phyloP scores from a whole-genome alignment of 2,113 vertebrate genomes.

The Ceyx cyanopectus region DNA sequence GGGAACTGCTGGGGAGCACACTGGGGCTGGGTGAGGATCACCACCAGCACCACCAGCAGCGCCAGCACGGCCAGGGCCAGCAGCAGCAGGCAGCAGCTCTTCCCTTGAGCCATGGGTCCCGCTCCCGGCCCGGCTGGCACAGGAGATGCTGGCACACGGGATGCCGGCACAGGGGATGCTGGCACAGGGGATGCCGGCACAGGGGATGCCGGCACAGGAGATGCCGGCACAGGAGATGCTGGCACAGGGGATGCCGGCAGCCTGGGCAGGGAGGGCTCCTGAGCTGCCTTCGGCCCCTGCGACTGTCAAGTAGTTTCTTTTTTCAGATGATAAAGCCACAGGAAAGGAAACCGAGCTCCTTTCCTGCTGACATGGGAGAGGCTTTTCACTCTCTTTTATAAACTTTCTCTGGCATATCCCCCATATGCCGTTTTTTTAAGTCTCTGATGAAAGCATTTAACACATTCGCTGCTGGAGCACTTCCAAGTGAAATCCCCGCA shows the following conservation, averaged over 20 bases:
- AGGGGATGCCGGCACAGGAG: fast-evolving
- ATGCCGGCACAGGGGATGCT: not conserved
- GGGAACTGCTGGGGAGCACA: constrained; percentile 42
- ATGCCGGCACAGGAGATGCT: not conserved
- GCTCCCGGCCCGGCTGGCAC: too few relatives aligned
- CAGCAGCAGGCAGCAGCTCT: constrained; percentile 40
- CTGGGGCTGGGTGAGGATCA: not conserved
- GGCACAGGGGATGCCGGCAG: not conserved
- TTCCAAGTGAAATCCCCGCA: not conserved
- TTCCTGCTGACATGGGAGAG: not conserved
- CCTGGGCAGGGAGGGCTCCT: not conserved
- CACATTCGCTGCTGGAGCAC: not conserved
- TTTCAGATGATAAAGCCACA: not conserved
- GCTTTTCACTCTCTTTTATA: not conserved
- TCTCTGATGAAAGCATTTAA: constrained; percentile 21
- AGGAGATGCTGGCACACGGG: fast-evolving
- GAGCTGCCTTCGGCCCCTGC: not conserved
- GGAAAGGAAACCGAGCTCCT: not conserved
- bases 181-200: not conserved
- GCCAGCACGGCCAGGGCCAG: not conserved
- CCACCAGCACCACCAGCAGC: fast-evolving
- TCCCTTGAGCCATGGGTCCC: constrained; percentile 4
- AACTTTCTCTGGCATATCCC: not conserved
- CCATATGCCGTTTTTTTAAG: not conserved
- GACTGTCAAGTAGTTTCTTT: not conserved